phyloP scores from a whole-genome alignment of 2,113 vertebrate genomes.

The Nycticorax nycticorax region DNA sequence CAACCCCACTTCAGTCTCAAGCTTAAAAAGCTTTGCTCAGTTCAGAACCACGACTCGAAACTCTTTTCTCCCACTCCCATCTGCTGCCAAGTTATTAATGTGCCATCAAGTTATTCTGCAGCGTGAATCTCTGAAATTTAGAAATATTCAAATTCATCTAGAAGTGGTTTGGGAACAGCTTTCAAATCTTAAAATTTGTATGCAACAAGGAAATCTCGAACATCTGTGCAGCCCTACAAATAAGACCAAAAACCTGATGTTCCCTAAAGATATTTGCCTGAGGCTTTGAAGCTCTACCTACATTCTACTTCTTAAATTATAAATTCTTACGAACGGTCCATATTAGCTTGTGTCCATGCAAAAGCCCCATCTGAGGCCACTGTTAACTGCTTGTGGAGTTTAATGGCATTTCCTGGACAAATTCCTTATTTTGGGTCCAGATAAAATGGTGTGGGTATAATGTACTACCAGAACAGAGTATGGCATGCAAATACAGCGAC shows the following conservation, averaged over 20 bases:
- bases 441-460: neutral
- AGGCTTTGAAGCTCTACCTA: neutral
- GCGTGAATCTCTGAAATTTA: neutral
- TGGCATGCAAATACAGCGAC: neutral
- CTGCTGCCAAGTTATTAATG: constrained; percentile 55
- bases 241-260: neutral
- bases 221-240: neutral
- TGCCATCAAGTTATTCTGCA: constrained; percentile 14
- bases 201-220: neutral
- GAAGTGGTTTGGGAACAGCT: neutral
- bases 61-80: constrained; percentile 52
- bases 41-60: neutral
- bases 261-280: neutral
- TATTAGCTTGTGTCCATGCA: neutral
- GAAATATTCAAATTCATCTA: neutral
- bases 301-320: neutral
- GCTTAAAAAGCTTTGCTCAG: neutral
- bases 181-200: neutral
- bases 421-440: neutral
- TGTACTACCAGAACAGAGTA: neutral
- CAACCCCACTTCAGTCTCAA: neutral
- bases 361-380: neutral
- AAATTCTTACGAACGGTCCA: neutral
- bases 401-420: neutral
- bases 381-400: neutral